Percentiles rank a stretch among this genome's conserved stretches.
phyloP scores from a whole-genome alignment of 2,797 vertebrate species.

The Acanthurus leucopareius region DNA sequence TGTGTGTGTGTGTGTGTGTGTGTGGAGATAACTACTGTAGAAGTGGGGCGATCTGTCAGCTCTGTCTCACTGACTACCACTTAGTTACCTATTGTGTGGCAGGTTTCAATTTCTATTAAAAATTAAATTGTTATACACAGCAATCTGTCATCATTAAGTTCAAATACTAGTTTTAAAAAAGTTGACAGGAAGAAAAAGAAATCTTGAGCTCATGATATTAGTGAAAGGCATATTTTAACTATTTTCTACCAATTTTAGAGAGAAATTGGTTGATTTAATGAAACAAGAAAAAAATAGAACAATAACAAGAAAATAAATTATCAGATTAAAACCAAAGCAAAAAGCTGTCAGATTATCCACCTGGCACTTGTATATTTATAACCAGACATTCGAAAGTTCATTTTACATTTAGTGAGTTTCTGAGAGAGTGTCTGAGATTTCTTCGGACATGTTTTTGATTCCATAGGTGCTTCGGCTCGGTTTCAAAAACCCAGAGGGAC shows the following conservation, averaged over 20 bases:
- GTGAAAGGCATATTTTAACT: too few species aligned
- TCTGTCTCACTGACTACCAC: constrained; percentile 7
- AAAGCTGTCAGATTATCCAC: too few species aligned
- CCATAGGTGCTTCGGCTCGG: constrained; percentile 53
- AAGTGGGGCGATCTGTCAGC: constrained; percentile 13
- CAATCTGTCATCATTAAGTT: neutral
- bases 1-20: constrained; percentile 36
- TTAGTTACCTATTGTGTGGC: neutral
- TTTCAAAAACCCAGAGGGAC: constrained; percentile 51
- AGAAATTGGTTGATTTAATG: too few species aligned
- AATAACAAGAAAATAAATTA: too few species aligned
- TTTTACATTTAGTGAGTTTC: constrained; percentile 34
- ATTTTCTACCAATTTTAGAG: too few species aligned
- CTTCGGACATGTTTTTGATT: constrained; percentile 58
- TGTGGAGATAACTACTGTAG: constrained; percentile 33
- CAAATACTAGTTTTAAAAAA: too few species aligned
- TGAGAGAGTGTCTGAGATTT: constrained; percentile 46
- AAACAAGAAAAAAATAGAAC: too few species aligned
- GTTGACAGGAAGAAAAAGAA: too few species aligned
- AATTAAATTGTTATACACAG: neutral
- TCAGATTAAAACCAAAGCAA: too few species aligned
- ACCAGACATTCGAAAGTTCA: neutral
- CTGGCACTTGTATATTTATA: too few species aligned
- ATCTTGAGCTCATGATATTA: too few species aligned
- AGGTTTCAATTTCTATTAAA: neutral